Conservation (phyloP, 1,140 invertebrate species). For the Drosophila asahinai region DNA sequence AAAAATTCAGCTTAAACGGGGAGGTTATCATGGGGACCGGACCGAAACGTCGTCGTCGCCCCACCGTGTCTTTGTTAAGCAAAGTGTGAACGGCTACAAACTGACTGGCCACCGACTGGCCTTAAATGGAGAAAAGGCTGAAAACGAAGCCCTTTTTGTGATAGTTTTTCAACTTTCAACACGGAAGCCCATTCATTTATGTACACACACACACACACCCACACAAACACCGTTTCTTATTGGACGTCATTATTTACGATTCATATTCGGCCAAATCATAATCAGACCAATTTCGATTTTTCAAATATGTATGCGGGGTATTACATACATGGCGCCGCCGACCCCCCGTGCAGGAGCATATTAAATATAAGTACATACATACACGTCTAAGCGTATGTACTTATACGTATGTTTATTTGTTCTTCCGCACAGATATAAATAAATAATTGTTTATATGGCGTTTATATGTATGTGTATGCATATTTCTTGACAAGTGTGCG, state of each 20-base stretch:
- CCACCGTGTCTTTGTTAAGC: slow-evolving; percentile 2
- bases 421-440: slow-evolving; percentile 47
- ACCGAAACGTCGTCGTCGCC: slow-evolving; percentile 14
- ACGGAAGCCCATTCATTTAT: slow-evolving; percentile 8
- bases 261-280: slow-evolving; percentile 27
- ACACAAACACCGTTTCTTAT: slow-evolving; percentile 9
- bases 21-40: slow-evolving; percentile 26
- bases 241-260: slow-evolving; percentile 19
- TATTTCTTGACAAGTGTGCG: slow-evolving; percentile 22
- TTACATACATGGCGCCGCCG: slow-evolving; percentile 35
- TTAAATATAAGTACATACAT: slow-evolving; percentile 32
- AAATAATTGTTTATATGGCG: slow-evolving; percentile 55
- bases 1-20: slow-evolving; percentile 41
- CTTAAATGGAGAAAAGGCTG: slow-evolving; percentile 9
- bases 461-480: slow-evolving; percentile 34
- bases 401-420: slow-evolving; percentile 23
- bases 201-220: neutral
- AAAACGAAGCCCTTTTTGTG: slow-evolving; percentile 7
- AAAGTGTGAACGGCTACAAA: slow-evolving; percentile 5
- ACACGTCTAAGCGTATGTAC: slow-evolving; percentile 9
- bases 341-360: slow-evolving; percentile 48
- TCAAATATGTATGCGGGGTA: slow-evolving; percentile 45
- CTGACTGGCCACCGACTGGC: slow-evolving; percentile 4
- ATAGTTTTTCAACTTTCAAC: slow-evolving; percentile 11
- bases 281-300: slow-evolving; percentile 37